Evolutionary conservation across 2,113 vertebrate genomes (phyloP).

Genomic region (Andinoacara biseriatus): DNA sequence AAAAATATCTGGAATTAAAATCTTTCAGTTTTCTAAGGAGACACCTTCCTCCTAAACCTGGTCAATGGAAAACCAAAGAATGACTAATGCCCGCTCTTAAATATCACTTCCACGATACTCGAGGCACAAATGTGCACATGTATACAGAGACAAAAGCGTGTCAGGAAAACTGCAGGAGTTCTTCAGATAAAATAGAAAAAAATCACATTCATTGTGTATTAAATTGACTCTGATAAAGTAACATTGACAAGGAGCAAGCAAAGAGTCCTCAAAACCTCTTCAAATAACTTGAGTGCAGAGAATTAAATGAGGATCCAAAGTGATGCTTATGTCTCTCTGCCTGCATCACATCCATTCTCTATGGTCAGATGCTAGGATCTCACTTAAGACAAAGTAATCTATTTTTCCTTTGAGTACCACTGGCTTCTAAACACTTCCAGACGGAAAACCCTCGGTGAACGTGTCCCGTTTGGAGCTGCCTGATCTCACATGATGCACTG

Average conservation of each 20-base stretch:
- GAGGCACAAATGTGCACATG: constrained; percentile 1
- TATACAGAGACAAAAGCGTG: neutral
- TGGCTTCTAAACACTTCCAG: constrained; percentile 33
- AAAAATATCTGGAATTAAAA: neutral
- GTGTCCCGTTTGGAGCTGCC: constrained; percentile 11
- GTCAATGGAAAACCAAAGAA: neutral
- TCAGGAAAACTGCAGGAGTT: neutral
- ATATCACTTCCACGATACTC: neutral
- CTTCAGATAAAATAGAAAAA: neutral
- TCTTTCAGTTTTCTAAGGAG: neutral
- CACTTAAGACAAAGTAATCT: constrained; percentile 28
- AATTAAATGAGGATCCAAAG: neutral
- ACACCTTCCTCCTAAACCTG: neutral
- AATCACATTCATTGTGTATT: neutral
- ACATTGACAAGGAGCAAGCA: neutral
- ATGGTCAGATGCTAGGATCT: constrained; percentile 34
- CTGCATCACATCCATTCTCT: constrained; percentile 21
- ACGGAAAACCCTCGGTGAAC: constrained; percentile 26
- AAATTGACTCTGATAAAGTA: neutral
- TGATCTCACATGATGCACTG: constrained; percentile 26
- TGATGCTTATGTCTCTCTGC: neutral
- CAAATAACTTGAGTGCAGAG: neutral
- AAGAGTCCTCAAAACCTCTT: neutral
- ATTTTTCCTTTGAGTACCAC: constrained; percentile 9
- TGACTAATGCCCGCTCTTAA: neutral